These are phyloP conservation scores for Steatocranus sp. DNA, from an alignment of 2,797 vertebrate genomes.

Conservation along the genomic window DNA sequence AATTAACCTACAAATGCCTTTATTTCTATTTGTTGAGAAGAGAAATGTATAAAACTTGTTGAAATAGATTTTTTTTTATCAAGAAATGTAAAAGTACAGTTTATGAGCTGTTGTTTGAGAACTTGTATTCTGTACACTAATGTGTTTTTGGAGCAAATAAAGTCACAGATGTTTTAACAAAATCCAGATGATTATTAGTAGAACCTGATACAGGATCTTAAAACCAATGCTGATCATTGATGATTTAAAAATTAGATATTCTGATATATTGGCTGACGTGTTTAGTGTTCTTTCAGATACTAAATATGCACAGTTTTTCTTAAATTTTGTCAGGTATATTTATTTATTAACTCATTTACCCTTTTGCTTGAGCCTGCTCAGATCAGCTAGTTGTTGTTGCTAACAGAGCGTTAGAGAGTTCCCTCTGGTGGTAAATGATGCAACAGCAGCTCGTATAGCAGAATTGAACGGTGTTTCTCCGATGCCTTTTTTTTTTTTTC, in stretches of 20 bases:
- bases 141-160: neutral
- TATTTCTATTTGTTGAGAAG: neutral
- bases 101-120: accelerated
- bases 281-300: neutral
- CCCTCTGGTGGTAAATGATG: neutral
- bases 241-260: neutral
- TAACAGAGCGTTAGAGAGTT: neutral
- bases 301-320: neutral
- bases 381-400: neutral
- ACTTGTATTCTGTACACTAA: neutral
- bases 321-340: neutral
- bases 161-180: neutral
- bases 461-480: neutral
- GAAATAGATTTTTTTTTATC: accelerated
- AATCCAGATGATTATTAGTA: neutral
- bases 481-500: neutral
- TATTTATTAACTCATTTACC: neutral
- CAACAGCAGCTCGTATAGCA: neutral
- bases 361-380: neutral
- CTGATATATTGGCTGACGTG: neutral
- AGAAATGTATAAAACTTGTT: neutral
- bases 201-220: neutral
- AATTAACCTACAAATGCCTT: neutral
- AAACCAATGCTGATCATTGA: neutral
- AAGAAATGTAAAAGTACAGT: neutral